Percentiles rank a stretch among this genome's conserved stretches.
phyloP scores from a whole-genome alignment of 2,888 invertebrate genomes.

The Tenthredo amoena region DNA sequence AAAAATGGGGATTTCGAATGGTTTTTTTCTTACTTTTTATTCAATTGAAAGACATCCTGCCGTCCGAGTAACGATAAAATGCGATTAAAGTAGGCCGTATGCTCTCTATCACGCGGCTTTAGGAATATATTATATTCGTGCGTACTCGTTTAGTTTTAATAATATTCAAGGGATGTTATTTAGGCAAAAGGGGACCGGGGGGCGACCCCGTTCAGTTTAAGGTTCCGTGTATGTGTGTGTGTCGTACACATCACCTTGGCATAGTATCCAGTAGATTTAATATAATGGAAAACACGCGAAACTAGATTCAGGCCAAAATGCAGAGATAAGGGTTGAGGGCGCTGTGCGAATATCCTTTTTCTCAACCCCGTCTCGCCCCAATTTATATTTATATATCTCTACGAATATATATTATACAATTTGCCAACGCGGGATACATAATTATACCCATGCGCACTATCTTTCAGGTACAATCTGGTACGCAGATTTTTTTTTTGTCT shows the following conservation, averaged over 20 bases:
- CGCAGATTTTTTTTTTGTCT: not conserved
- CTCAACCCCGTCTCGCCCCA: not conserved
- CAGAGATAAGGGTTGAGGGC: conserved; percentile 19
- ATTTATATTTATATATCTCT: not conserved
- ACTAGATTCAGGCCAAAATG: conserved; percentile 44
- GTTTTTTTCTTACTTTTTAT: not conserved
- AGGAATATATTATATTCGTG: conserved; percentile 18
- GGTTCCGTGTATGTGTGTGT: not conserved
- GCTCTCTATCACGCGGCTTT: not conserved
- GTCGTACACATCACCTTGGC: not conserved
- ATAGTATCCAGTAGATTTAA: conserved; percentile 20
- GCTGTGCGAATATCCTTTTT: conserved; percentile 26
- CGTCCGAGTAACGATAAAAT: not conserved
- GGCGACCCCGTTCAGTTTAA: conserved; percentile 28
- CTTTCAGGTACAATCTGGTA: not conserved
- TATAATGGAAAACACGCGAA: conserved; percentile 48
- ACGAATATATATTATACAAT: conserved; percentile 10
- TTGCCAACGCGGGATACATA: conserved; percentile 7
- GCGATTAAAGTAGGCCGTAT: not conserved
- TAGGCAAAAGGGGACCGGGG: conserved; percentile 6
- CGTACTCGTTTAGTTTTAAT: conserved; percentile 32
- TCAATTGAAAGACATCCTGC: not conserved
- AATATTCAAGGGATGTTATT: conserved; percentile 43
- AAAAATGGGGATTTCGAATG: not conserved
- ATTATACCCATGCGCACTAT: conserved; percentile 14